Conservation (phyloP, 2,888 invertebrate genomes). For the Patella pellucida region DNA sequence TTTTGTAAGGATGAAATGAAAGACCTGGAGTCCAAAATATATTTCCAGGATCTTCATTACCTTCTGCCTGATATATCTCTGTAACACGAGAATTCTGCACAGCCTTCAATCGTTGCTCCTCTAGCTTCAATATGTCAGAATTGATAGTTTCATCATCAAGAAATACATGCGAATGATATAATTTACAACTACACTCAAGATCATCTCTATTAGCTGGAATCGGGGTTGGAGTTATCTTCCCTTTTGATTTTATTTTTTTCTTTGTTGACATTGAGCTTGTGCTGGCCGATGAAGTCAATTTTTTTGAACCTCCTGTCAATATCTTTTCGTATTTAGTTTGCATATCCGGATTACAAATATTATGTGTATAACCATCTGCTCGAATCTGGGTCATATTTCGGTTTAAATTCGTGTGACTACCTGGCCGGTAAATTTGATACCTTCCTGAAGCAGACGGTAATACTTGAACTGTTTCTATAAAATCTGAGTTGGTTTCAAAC, state of each 20-base stretch:
- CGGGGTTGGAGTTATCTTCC: constrained; percentile 10
- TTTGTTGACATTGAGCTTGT: neutral
- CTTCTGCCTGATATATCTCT: constrained; percentile 15
- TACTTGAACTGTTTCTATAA: constrained; percentile 36
- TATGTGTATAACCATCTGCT: neutral
- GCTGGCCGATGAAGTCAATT: constrained; percentile 2
- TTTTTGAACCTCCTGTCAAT: neutral
- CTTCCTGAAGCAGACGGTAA: constrained; percentile 30
- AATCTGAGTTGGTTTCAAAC: neutral
- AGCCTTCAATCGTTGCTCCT: constrained; percentile 24
- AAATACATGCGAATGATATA: constrained; percentile 33
- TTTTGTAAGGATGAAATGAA: constrained; percentile 50
- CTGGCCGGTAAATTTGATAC: constrained; percentile 21
- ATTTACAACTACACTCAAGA: constrained; percentile 32
- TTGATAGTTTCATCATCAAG: constrained; percentile 23
- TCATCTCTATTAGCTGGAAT: neutral
- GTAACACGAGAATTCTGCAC: constrained; percentile 16
- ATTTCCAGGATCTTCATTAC: constrained; percentile 40
- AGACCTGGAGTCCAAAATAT: constrained; percentile 59
- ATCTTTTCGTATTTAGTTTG: neutral
- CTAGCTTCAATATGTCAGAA: constrained; percentile 23
- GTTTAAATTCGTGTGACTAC: neutral
- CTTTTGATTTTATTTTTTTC: neutral
- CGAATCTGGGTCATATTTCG: neutral
- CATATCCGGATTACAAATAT: neutral